phyloP scores from a whole-genome alignment of 2,888 invertebrate species.

The Seladonia tumulorum region DNA sequence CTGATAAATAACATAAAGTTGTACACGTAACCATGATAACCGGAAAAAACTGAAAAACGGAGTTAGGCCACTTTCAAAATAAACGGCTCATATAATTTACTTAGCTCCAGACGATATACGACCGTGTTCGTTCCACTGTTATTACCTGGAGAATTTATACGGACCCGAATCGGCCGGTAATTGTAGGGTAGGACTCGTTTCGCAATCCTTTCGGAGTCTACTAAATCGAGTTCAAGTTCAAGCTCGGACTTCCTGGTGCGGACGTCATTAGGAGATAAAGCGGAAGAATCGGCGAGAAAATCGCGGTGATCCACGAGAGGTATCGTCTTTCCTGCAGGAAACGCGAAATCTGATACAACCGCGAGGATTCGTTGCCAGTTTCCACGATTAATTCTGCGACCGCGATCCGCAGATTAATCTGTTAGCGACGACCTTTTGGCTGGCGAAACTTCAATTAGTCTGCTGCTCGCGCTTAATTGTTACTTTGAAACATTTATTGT shows the following conservation, averaged over 20 bases:
- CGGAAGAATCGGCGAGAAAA: conserved; percentile 8
- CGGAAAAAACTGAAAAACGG: no score
- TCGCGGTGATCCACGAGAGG: conserved; percentile 14
- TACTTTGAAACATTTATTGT: not conserved
- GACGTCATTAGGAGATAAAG: not conserved
- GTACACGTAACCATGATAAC: no score
- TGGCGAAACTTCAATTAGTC: conserved; percentile 13
- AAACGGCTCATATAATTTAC: conserved; percentile 1
- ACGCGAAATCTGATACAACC: conserved; percentile 59
- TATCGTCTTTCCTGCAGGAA: conserved; percentile 57
- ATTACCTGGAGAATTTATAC: not conserved
- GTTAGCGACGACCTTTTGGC: conserved; percentile 50
- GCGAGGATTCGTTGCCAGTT: conserved; percentile 52
- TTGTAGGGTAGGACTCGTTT: not conserved
- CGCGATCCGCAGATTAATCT: conserved; percentile 46
- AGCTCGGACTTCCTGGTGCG: not conserved
- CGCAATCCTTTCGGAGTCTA: not conserved
- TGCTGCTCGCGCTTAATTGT: not conserved
- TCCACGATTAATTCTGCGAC: conserved; percentile 53
- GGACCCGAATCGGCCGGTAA: not conserved
- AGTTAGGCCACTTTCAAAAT: no score
- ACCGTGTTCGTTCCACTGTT: not conserved
- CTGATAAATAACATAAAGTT: no score
- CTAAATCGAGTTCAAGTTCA: conserved; percentile 2
- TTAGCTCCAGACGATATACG: not conserved